Conservation (phyloP, 2,888 invertebrate genomes). For the Pyrochroa serraticornis region DNA sequence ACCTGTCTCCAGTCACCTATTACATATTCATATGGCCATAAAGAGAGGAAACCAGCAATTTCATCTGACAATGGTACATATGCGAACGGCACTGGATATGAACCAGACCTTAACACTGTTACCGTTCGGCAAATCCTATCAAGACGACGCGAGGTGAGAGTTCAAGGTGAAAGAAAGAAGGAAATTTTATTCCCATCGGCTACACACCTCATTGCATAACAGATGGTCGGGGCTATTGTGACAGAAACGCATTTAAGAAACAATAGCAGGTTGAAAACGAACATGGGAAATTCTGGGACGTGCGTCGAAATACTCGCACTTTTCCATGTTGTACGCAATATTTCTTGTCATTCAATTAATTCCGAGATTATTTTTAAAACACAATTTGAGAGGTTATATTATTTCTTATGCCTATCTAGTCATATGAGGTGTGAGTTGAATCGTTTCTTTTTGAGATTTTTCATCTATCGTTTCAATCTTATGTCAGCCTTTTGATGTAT, state of each 20-base stretch:
- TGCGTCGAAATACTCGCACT: too few species aligned
- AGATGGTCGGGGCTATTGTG: conserved; percentile 24
- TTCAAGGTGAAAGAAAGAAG: conserved; percentile 33
- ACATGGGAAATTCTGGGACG: not conserved
- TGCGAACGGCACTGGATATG: conserved; percentile 13
- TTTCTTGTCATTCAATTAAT: too few species aligned
- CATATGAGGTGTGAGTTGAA: too few species aligned
- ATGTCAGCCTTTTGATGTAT: too few species aligned
- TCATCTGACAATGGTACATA: conserved; percentile 22
- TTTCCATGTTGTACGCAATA: too few species aligned
- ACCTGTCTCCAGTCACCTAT: conserved; percentile 23
- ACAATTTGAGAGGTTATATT: too few species aligned
- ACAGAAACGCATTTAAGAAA: conserved; percentile 14
- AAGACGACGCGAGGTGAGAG: conserved; percentile 20
- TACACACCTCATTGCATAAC: conserved; percentile 32
- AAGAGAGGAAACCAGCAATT: conserved; percentile 29
- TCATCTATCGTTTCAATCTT: too few species aligned
- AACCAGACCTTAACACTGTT: conserved; percentile 13
- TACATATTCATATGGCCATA: conserved; percentile 30
- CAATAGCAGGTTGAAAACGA: conserved; percentile 6
- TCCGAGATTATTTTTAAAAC: too few species aligned
- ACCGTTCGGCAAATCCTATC: conserved; percentile 7
- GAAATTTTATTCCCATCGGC: conserved; percentile 27
- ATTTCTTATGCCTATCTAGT: too few species aligned
- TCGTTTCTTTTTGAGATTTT: too few species aligned